Evolutionary conservation across 2,797 vertebrate species (phyloP), one percentile per base, ranked within the genome.

Genomic region (Chelidonichthys spinosus): DNA sequence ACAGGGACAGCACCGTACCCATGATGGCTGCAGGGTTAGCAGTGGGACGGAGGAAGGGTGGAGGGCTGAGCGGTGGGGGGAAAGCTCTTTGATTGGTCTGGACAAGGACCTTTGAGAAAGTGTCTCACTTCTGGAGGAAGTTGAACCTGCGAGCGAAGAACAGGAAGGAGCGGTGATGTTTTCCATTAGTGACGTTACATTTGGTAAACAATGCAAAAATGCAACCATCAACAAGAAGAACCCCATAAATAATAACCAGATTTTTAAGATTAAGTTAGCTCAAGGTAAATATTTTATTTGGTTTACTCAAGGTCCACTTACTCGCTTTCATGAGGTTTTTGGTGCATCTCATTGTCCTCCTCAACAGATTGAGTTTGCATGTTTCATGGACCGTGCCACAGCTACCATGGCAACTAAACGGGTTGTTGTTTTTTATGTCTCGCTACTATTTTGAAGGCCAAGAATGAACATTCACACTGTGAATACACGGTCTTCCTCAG

Each of bases 1-100:
- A 98, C 81, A 98, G 92, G 18, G 97, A 98, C 76, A 98, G 90
- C 74, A 97, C 97, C 32, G 97, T 97, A 84, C 97, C 97, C 96
- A 96, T 97, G 93, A 82, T 90, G 93, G 60, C 78, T 71, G 61
- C 3, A 59, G 42, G 74, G 55, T 72, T 35, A 35, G 25, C 68
- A 53, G 62, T 49, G 43, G 25, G 58, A 56, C 7, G 1, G 54
- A 69, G 84, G 63, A 58, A 37, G 2, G 8, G 6, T 43, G 40
- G 18, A 68, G 17, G 4, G 36, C 33, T 35, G 11, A 66, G 66
- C 17, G 7, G 62, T 3, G 9, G 33, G 58, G 36, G 49, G 1
- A 7, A 59, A 64, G 55, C 72, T 85, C 74, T 73, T 47, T 78
- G 76, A 78, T 25, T 58, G 37, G 67, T 59, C 6, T 6, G 13